Base-by-base conservation (phyloP, 1,140 invertebrate species). In the Oryctes rhinoceros region DNA sequence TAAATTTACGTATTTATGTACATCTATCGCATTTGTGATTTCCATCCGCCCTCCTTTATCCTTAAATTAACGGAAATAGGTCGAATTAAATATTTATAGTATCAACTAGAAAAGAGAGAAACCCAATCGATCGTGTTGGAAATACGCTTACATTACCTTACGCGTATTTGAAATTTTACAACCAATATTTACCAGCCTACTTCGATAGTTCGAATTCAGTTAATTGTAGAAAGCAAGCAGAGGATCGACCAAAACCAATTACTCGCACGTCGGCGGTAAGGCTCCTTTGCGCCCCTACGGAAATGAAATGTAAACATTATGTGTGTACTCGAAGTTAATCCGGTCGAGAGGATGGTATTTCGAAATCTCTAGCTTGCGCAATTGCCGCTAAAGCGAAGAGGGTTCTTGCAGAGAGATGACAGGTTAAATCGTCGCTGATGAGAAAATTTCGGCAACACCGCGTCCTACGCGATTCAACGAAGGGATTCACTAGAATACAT, bases 241-340 rank as follows among this genome's bases (percentile, higher is more conserved):
- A 67, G 24, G 65, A 24, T 67, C 20, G 65, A 24, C 30, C 20
- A 67, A 67, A 67, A 67, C 10, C 65, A 67, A 67, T 67, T 67
- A 67, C 65, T 30, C 5, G 18, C 20, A 67, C 65, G 6, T 67
- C 65, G 65, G 1, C 20, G 49, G 49, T 24, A 24, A 18, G 13
- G 6, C 30, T 35, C 10, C 18, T 67, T 67, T 11, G 30, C 18
- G 20, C 65, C 65, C 65, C 65, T 35, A 67, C 65, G 65, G 65
- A 67, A 67, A 67, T 67, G 65, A 67, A 67, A 67, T 67, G 65
- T 35, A 67, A 67, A 67, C 65, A 67, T 67, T 67, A 67, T 67
- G 65, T 67, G 65, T 67, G 65, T 67, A 67, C 20, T 67, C 65
- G 65, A 30, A 67, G 20, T 67, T 67, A 67, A 67, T 67, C 65